Evolutionary conservation across 2,888 invertebrate species (phyloP), one percentile per base, ranked within the genome.

Genomic region (Panopea generosa): DNA sequence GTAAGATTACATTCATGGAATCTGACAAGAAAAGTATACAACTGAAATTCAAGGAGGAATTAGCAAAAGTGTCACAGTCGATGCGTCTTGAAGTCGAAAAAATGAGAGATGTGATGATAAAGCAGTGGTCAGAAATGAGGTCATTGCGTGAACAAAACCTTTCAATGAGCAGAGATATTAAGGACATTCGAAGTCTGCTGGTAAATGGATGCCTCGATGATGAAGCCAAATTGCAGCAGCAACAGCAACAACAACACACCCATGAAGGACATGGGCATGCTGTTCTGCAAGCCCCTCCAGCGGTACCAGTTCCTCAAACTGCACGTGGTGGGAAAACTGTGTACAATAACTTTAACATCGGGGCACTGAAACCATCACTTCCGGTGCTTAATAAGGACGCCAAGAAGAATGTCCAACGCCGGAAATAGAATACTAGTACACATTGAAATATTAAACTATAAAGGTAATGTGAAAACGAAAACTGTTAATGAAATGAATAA

Each of bases 41-140:
- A 27, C 20, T 81, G 14, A 86, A 87, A 59, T 87, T 87, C 60
- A 86, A 86, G 61, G 87, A 86, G 11, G 87, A 89, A 45, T 65
- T 89, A 38, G 83, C 83, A 6, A 84, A 83, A 47, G 82, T 84
- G 16, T 81, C 86, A 0, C 77, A 75, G 38, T 84, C 76, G 2
- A 83, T 87, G 82, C 76, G 86, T 24, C 33, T 75, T 14, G 88
- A 88, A 57, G 82, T 88, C 1, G 87, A 87, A 60, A 85, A 82
- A 57, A 83, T 87, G 77, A 82, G 87, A 27, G 87, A 87, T 22
- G 84, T 87, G 7, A 87, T 88, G 88, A 78, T 72, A 57, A 73
- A 77, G 18, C 88, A 88, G 63, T 87, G 85, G 84, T 78, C 82
- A 43, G 88, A 87, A 74, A 87, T 88, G 87, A 71, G 85, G 45